Evolutionary conservation across 1,140 invertebrate species (phyloP).

Genomic region (Macrobrachium nipponense): DNA sequence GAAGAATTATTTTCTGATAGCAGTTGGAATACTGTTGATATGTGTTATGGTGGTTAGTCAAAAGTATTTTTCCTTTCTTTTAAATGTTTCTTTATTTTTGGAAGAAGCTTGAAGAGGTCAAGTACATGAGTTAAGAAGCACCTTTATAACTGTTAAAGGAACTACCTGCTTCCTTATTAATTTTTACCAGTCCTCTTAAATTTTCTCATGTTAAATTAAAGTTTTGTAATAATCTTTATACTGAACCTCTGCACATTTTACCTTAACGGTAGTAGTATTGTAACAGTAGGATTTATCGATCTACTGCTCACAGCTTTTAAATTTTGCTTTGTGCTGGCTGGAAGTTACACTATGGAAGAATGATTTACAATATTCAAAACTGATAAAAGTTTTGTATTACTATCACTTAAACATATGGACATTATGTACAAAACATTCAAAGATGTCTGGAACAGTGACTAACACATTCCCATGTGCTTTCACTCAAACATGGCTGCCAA

Average conservation of each 20-base stretch:
- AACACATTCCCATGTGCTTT: conserved; percentile 5
- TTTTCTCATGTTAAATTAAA: conserved; percentile 35
- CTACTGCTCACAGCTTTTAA: conserved; percentile 35
- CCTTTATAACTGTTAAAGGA: conserved; percentile 56
- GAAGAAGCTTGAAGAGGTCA: conserved; percentile 57
- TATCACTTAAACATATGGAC: conserved; percentile 60
- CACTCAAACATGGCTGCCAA: conserved; percentile 35
- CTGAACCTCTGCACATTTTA: conserved; percentile 35
- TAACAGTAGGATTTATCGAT: conserved; percentile 26
- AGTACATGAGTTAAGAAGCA: conserved; percentile 61
- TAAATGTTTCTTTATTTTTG: conserved; percentile 58
- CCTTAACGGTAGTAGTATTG: conserved; percentile 29
- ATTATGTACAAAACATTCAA: conserved; percentile 57
- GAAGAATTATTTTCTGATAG: no score
- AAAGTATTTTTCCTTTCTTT: conserved; percentile 1
- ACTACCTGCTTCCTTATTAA: conserved; percentile 49
- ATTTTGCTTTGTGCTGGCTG: conserved; percentile 25
- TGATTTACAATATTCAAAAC: conserved; percentile 53
- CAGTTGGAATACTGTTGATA: neutral
- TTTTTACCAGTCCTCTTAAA: conserved; percentile 33
- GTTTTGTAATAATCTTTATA: conserved; percentile 36
- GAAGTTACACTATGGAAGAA: conserved; percentile 46
- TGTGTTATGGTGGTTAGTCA: neutral
- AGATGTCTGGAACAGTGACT: conserved; percentile 46
- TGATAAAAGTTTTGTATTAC: conserved; percentile 47